A percentile compares a stretch with the other conserved stretches of the same genome.
Conservation (phyloP, 2,113 vertebrate genomes). For the Oxyruncus cristatus region DNA sequence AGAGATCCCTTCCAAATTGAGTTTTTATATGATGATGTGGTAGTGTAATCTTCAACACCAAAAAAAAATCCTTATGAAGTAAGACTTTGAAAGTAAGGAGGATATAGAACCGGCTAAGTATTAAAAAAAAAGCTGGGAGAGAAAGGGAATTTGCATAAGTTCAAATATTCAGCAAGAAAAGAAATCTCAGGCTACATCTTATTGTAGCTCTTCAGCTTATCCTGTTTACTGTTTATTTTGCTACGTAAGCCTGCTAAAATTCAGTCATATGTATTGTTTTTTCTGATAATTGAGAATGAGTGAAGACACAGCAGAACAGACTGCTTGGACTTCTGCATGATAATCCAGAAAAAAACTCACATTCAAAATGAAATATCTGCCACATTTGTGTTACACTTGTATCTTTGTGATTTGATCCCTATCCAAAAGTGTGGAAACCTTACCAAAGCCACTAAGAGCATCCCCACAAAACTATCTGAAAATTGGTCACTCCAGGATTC, state of each 20-base stretch:
- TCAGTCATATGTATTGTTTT: background rate
- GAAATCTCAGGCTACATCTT: background rate
- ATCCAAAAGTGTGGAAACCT: background rate
- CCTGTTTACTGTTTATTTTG: background rate
- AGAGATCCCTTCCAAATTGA: background rate
- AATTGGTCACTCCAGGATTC: background rate
- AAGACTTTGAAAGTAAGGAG: background rate
- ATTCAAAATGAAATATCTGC: background rate
- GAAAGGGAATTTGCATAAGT: background rate
- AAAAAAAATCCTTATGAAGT: background rate
- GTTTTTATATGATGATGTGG: background rate
- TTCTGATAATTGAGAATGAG: background rate
- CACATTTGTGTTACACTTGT: background rate
- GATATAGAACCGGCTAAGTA: background rate
- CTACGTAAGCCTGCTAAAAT: background rate
- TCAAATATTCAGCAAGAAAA: background rate
- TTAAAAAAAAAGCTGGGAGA: background rate
- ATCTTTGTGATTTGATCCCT: background rate
- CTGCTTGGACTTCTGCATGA: background rate
- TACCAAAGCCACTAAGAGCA: background rate
- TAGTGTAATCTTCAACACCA: background rate
- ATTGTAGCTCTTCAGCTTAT: background rate
- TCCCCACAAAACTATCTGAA: background rate
- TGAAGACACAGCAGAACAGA: background rate
- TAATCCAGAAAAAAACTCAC: background rate